Evolutionary conservation across 92 coral and sea anemone genomes (phyloP).

Genomic region (Porites lobata): DNA sequence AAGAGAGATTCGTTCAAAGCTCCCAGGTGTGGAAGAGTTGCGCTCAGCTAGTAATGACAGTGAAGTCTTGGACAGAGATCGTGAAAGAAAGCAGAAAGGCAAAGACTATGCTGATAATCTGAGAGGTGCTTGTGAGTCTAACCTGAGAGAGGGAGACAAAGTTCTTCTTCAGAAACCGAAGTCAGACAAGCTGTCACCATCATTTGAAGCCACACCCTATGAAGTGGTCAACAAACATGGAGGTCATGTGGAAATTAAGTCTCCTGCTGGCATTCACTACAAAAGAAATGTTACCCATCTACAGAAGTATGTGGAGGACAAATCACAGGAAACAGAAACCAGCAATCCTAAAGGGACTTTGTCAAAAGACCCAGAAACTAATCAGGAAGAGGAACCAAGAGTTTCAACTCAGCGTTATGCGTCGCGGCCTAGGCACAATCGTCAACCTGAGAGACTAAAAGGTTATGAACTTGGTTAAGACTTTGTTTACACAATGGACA

Average conservation of each 20-base stretch:
- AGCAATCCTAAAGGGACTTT: neutral
- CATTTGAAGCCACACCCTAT: constrained; percentile 27
- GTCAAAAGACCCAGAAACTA: neutral
- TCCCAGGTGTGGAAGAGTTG: neutral
- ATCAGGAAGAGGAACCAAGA: neutral
- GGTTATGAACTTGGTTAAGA: neutral
- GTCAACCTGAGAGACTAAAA: neutral
- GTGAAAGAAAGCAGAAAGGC: constrained; percentile 19
- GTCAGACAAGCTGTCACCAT: constrained; percentile 4
- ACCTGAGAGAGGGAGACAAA: constrained; percentile 23
- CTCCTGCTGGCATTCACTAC: neutral
- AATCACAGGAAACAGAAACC: neutral
- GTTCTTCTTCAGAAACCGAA: constrained; percentile 26
- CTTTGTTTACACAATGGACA: neutral
- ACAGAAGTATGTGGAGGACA: neutral
- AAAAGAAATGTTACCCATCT: neutral
- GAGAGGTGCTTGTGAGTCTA: constrained; percentile 13
- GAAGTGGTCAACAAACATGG: constrained; percentile 8
- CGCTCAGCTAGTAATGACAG: constrained; percentile 3
- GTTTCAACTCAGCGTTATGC: neutral
- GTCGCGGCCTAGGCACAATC: neutral
- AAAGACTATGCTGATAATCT: constrained; percentile 36
- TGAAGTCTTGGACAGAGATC: constrained; percentile 28
- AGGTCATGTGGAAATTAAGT: constrained; percentile 8
- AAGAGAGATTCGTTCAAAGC: constrained; percentile 20